Evolutionary conservation across 2,113 vertebrate species (phyloP), one percentile per base, ranked within the genome.

Genomic region (Pterocles orientalis): DNA sequence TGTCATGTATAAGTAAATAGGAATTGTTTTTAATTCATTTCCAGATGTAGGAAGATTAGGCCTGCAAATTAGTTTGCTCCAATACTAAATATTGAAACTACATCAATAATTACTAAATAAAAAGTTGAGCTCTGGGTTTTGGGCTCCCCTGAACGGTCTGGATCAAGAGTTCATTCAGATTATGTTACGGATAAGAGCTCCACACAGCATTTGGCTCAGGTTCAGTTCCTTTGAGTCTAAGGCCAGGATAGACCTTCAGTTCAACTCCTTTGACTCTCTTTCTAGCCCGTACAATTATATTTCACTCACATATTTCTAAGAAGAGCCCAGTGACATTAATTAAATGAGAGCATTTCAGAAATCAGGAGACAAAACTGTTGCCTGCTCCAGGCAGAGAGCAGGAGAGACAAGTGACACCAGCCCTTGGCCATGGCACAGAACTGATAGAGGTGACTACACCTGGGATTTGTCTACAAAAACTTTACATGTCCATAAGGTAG

Each of bases 261-360:
- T 82, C 83, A 85, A 79, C 71, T 80, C 53, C 80, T 90, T 29
- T 2, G 0, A 76, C 82, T 93, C 71, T 71, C 21, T 93, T 90
- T 43, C 68, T 90, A 71, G 91, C 86, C 95, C 69, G 53, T 77
- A 58, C 41, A 94, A 92, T 95, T 95, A n/a, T 56, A 94, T 86
- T 95, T 95, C 83, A 73, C 80, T 96, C 82, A 91, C 65, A 96
- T 87, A 91, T 60, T 85, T 90, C 89, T 50, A 68, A 9, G 17
- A 48, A 61, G 65, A 95, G 89, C 73, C 86, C 6, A 7, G 86
- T 92, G 90, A 95, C 87, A 88, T 94, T 95, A 95, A 96, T 95
- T 95, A 96, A 95, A 92, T 72, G 86, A 88, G 70, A 95, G 72
- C 65, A 65, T 92, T 92, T 95, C 81, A 96, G 93, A 95, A 96